phyloP scores from a whole-genome alignment of 2,113 vertebrate species.

The Varanus salvator region DNA sequence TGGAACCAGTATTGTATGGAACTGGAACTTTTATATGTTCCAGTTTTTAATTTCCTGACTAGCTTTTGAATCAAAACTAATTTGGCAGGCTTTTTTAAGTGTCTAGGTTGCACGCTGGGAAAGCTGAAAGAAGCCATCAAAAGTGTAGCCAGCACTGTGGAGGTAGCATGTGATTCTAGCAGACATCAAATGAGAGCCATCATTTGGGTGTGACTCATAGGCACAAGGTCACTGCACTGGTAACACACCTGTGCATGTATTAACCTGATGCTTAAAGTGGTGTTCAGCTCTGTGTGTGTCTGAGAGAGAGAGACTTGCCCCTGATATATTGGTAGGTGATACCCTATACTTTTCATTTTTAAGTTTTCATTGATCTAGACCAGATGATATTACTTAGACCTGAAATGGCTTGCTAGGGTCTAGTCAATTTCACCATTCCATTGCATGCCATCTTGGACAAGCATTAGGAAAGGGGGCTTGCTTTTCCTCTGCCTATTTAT shows the following conservation, averaged over 20 bases:
- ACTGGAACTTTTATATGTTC: background rate
- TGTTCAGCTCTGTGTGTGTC: too few relatives aligned
- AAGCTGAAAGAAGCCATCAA: background rate
- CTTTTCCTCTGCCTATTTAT: background rate
- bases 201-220: background rate
- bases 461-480: background rate
- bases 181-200: background rate
- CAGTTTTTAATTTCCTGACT: background rate
- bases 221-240: background rate
- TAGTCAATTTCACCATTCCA: background rate
- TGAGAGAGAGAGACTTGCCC: background rate
- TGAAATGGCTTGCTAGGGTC: background rate
- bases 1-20: background rate
- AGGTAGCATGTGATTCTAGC: background rate
- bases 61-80: background rate
- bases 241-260: background rate
- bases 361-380: background rate
- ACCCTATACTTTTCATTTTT: background rate
- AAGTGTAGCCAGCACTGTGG: background rate
- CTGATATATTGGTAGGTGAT: background rate
- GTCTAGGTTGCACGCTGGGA: background rate
- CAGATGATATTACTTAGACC: background rate
- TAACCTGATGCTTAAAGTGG: background rate
- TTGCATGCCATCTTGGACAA: background rate
- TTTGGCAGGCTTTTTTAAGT: background rate